Evolutionary conservation across 2,888 invertebrate species (phyloP).

Genomic region (Noctua pronuba): DNA sequence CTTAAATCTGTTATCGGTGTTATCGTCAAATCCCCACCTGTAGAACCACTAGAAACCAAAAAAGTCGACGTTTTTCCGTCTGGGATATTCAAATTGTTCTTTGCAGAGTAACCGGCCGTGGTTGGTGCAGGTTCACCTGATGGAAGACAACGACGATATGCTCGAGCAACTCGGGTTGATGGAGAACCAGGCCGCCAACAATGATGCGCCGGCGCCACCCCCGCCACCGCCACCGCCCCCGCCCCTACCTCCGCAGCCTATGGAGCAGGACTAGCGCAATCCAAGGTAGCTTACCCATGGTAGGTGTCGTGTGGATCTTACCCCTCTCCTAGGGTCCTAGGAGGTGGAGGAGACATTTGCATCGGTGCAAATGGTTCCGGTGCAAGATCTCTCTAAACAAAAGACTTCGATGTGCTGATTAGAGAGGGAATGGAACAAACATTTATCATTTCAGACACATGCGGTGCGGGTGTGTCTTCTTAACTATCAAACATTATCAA

Average conservation of each 20-base stretch:
- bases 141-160: constrained; percentile 89
- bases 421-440: background rate
- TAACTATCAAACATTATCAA: constrained; percentile 22
- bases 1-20: background rate
- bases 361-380: background rate
- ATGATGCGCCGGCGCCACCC: constrained; percentile 91
- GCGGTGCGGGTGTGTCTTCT: constrained; percentile 13
- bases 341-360: background rate
- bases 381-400: background rate
- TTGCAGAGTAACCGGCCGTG: constrained; percentile 69
- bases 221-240: constrained; percentile 91
- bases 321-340: background rate
- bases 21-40: background rate
- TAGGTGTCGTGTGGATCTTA: background rate
- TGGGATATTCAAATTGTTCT: constrained; percentile 66
- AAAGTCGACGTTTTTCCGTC: constrained; percentile 55
- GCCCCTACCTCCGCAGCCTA: constrained; percentile 91
- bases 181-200: constrained; percentile 83
- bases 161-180: constrained; percentile 86
- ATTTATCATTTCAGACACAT: constrained; percentile 27
- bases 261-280: constrained; percentile 82
- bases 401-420: background rate
- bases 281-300: constrained; percentile 46
- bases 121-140: constrained; percentile 83
- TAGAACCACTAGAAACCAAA: constrained; percentile 21